Base-by-base conservation (phyloP, 2,888 invertebrate species). In the Microctonus aethiopoides region DNA sequence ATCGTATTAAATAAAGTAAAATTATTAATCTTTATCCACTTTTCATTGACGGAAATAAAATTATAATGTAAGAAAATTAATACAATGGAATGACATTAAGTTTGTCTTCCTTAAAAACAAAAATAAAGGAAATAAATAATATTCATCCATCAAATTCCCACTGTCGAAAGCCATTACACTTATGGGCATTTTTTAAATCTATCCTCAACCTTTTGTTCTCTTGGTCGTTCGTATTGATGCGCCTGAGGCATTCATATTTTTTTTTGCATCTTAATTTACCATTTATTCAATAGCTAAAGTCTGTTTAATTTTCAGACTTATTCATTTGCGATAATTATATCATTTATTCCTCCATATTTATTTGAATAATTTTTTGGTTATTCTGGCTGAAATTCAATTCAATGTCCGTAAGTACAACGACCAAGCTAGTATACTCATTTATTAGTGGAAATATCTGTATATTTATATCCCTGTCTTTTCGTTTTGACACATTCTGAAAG, bases 361-460 rank as follows among this genome's bases (percentile, higher is more conserved):
- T n/a, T 77, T 77, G 74, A 78, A 77, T 80, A 76, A 79, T 79
- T 77, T 67, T 75, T 71, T 72, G 69, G 74, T 78, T 75, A 76
- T 78, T 79, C 80, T 80, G 83, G 81, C 80, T 81, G 79, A 80
- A 79, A 70, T 39, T 52, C 78, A 66, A 70, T 52, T 68, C 46
- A 52, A 67, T 72, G 68, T 77, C 72, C 62, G 74, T 84, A 84
- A 84, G 85, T 85, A 85, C 85, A 81, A 79, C 77, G 81, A 83
- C 81, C 81, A 76, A 76, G 70, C 75, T 75, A 20, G 16, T n/a
- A 16, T 1, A 46, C 6, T 46, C 6, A 46, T 46, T 7, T 46
- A 20, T 46, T n/a, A 46, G 16, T 7, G 16, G 4, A 46, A 16
- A 46, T 6, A 16, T 20, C 7, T 7, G 46, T 16, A 6, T n/a